Evolutionary conservation across 1,140 invertebrate species (phyloP).

Genomic region (Proales similis): DNA sequence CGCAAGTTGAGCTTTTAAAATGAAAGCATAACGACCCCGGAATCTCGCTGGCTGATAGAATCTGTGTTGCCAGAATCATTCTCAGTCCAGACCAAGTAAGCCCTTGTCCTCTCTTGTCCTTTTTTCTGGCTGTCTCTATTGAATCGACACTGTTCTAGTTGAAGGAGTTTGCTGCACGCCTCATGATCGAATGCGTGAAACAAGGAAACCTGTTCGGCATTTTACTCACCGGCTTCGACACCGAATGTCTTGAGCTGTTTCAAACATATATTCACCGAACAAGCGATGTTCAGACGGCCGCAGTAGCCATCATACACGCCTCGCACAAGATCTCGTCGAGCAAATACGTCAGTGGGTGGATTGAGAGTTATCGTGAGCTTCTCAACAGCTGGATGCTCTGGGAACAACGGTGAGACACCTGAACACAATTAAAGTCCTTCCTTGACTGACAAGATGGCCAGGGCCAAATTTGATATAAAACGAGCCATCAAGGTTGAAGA

Average conservation of each 20-base stretch:
- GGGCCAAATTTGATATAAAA: constrained; percentile 19
- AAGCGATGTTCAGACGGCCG: constrained; percentile 30
- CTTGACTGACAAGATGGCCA: no score
- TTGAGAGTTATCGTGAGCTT: constrained; percentile 26
- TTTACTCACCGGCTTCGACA: constrained; percentile 17
- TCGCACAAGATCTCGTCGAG: background rate
- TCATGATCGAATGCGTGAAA: constrained; percentile 7
- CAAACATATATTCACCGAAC: constrained; percentile 31
- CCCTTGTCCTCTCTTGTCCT: no score
- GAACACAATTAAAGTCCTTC: no score
- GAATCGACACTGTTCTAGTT: no score
- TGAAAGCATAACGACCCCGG: constrained; percentile 22
- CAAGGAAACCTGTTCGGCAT: constrained; percentile 24
- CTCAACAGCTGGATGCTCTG: constrained; percentile 30
- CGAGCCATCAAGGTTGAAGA: background rate
- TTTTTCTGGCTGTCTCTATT: no score
- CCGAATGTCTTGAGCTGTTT: constrained; percentile 27
- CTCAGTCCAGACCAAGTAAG: constrained; percentile 11
- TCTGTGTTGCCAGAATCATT: constrained; percentile 23
- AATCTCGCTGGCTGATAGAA: background rate
- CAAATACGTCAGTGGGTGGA: constrained; percentile 31
- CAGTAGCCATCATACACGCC: background rate
- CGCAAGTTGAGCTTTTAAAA: no score
- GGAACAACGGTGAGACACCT: no score
- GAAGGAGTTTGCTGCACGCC: background rate